Base-by-base conservation (phyloP, 2,113 vertebrate species). In the Alligator mississippiensis region DNA sequence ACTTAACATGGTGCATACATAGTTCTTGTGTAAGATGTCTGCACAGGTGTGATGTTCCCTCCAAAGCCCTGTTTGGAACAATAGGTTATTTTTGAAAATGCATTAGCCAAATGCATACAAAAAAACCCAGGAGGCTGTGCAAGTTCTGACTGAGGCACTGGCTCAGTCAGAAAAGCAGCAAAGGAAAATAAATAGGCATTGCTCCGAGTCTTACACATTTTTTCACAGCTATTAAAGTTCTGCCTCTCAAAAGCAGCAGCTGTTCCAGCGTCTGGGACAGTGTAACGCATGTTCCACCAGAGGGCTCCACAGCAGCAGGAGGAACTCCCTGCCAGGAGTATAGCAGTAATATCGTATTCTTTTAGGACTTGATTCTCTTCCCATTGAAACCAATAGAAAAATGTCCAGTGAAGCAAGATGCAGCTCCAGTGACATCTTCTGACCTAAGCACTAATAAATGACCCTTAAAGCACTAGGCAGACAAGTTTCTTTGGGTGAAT, bases 361-460 rank as follows among this genome's bases (percentile, higher is more conserved):
- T 87, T 6, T 1, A 57, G 22, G 57, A 76, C 25, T 76, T 93
- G 68, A 77, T 85, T 22, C 19, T 85, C 17, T 83, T 88, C 30
- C 86, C 57, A 19, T 77, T 19, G 54, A 87, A 89, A 82, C 64
- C 38, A 82, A 91, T 91, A 15, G 16, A 62, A 90, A 87, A 95
- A 68, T 64, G 25, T 25, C 54, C n/a, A 77, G 4, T 63, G 9
- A 30, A 85, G 84, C 74, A 63, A 30, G 74, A 81, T 91, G 30
- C 81, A 9, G 5, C 54, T 92, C 21, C 38, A 72, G 72, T 22
- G 27, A 34, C 10, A 78, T 58, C 28, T 61, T 63, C 66, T 0
- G 0, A 80, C 92, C 62, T 80, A 76, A 93, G 82, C 25, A 80
- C 0, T 22, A 19, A 18, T 47, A 47, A 24, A 14, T 76, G 64